Conservation (phyloP, 2,797 vertebrate genomes). For the Anguilla pacifica region DNA sequence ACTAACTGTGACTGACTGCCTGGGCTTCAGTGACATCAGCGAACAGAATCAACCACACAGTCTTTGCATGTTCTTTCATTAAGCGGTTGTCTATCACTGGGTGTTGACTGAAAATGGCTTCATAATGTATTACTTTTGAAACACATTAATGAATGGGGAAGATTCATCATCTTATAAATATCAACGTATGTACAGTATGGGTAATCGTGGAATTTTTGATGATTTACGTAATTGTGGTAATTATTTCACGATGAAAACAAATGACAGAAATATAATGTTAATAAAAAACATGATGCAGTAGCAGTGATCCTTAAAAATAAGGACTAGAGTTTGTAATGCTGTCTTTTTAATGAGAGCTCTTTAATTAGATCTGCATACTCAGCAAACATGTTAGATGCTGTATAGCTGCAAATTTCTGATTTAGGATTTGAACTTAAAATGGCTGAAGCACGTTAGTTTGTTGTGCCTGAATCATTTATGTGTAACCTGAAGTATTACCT, state of each 20-base stretch:
- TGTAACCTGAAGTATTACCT: conserved; percentile 32
- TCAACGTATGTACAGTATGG: background rate
- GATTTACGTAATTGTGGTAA: background rate
- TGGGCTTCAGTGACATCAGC: conserved; percentile 49
- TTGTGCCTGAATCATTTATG: conserved; percentile 24
- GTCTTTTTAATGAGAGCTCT: background rate
- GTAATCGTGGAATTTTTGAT: background rate
- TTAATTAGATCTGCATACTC: background rate
- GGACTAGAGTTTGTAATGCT: background rate
- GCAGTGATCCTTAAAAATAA: background rate
- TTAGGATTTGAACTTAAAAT: background rate
- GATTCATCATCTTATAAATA: background rate
- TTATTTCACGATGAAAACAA: background rate
- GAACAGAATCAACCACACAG: background rate
- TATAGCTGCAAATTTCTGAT: conserved; percentile 5
- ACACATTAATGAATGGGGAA: background rate
- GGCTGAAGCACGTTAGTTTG: background rate
- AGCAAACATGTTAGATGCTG: background rate
- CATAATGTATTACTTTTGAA: background rate
- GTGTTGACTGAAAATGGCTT: background rate
- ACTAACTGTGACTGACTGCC: conserved; percentile 58
- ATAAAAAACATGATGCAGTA: background rate
- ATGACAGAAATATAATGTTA: background rate
- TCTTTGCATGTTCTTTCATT: background rate
- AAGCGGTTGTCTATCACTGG: background rate